Base-by-base conservation (phyloP, 2,888 invertebrate species). In the Dryomyza anilis region DNA sequence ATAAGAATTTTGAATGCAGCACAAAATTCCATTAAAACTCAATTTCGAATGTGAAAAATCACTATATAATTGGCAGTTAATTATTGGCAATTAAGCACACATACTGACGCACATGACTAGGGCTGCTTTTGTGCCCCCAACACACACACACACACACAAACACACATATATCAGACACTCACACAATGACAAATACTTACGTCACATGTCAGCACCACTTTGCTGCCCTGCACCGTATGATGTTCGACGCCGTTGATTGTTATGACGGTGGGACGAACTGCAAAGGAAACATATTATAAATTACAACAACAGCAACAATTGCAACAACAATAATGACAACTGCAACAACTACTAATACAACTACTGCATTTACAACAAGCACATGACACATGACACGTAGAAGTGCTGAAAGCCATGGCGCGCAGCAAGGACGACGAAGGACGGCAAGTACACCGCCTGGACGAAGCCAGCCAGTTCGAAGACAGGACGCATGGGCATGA, bases 261-360 rank as follows among this genome's bases (percentile, higher is more conserved):
- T 80, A 94, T 90, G 77, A 87, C 88, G 76, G 90, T 88, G 3
- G 95, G 95, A 46, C 92, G 89, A 59, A 95, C 95, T 95, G 88
- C 5, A 86, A 84, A 67, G 72, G 71, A 63, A 52, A 33, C 62
- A 45, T 21, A 66, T 52, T 66, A 73, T 69, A 64, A 68, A 71
- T 53, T 53, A 30, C 29, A 21, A 55, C 14, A 55, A 39, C 19
- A 36, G 33, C 33, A 55, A 55, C 21, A 55, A 55, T 50, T 7
- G 19, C 71, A 66, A 39, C 39, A 39, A 39, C 39, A 39, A 33
- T 33, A 12, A 33, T 33, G 7, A 8, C n/a, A 39, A 12, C 19
- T 12, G 2, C 48, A 23, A 48, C 21, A 48, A 48, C 23, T 16
- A 45, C n/a, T 16, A 48, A 23, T 16, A 10, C 3, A 10, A 46